Evolutionary conservation across 2,113 vertebrate genomes (phyloP), one percentile per base, ranked within the genome.

Genomic region (Amphilophus citrinellus): DNA sequence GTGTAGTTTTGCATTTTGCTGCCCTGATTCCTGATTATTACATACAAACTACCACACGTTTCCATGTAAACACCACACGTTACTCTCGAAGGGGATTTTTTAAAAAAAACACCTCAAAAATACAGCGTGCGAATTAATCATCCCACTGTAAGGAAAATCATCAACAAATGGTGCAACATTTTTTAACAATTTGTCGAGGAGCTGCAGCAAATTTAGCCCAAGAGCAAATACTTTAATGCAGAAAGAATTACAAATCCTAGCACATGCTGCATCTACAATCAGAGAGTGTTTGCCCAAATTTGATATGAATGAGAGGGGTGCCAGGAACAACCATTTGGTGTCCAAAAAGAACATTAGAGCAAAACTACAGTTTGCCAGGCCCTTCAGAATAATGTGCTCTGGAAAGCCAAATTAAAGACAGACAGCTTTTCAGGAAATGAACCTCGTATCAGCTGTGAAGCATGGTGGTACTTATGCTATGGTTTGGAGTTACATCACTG

Each of bases 261-360:
- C 13, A 42, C 27, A 71, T 42, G 42, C 44, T 47, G 44, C 65
- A 50, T 71, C 42, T 50, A 50, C 42, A 20, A 0, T 7, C 66
- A 71, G 42, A 71, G 42, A 50, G 42, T 1, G 66, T 71, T 71
- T 71, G 22, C 22, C 65, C 47, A 42, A 71, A 71, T 71, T 71
- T 71, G 15, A 71, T 20, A 24, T 50, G 66, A 71, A 71, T 2
- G 42, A 71, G 42, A 50, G 66, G 42, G 30, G 27, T 71, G 44
- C 24, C 66, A 30, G 66, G 66, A 71, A 71, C 66, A 44, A 71
- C 11, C 66, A 13, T 71, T 30, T 71, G 66, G 50, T 71, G 44
- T 50, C 15, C 13, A 63, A 30, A 66, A 42, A 58, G 53, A 56
- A 37, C 30, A 58, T 58, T 76, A 58, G 53, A 76, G 56, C 35